These are phyloP conservation scores for Hymenopus coronatus DNA, from an alignment of 2,888 invertebrate genomes.

Conservation along the genomic window DNA sequence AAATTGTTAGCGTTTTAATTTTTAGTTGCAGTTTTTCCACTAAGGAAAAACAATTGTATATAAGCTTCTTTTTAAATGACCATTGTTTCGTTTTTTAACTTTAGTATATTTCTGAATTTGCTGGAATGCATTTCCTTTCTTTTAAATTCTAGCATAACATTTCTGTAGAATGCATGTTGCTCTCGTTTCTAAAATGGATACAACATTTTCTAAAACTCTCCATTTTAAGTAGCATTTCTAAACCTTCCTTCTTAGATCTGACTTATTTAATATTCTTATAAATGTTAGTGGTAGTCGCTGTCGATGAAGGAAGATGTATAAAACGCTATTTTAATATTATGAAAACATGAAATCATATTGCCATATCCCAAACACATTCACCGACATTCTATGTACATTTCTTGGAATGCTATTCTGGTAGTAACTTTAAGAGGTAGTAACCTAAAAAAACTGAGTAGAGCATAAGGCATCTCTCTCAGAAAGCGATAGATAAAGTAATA, in stretches of 20 bases:
- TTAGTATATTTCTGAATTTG: not conserved
- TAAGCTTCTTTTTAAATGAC: not conserved
- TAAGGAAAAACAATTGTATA: not conserved
- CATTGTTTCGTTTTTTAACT: not conserved
- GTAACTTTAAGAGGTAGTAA: not conserved
- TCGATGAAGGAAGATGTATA: not conserved
- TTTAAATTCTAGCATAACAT: not conserved
- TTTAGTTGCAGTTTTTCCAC: not conserved
- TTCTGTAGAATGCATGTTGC: not conserved
- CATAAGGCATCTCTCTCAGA: no score
- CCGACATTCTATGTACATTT: not conserved
- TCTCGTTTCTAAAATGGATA: not conserved
- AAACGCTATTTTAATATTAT: not conserved
- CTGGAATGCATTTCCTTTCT: not conserved
- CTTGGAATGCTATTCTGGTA: not conserved
- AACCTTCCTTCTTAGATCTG: not conserved
- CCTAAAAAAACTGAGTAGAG: no score
- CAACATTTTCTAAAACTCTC: not conserved
- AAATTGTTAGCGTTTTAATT: not conserved
- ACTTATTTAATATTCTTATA: not conserved
- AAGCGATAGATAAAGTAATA: no score
- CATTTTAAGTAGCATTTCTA: not conserved
- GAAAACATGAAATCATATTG: not conserved
- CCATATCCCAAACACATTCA: not conserved
- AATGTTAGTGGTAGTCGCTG: not conserved